A percentile compares a stretch with the other conserved stretches of the same genome.
Conservation (phyloP, 1,140 invertebrate genomes). For the Diuraphis noxia region DNA sequence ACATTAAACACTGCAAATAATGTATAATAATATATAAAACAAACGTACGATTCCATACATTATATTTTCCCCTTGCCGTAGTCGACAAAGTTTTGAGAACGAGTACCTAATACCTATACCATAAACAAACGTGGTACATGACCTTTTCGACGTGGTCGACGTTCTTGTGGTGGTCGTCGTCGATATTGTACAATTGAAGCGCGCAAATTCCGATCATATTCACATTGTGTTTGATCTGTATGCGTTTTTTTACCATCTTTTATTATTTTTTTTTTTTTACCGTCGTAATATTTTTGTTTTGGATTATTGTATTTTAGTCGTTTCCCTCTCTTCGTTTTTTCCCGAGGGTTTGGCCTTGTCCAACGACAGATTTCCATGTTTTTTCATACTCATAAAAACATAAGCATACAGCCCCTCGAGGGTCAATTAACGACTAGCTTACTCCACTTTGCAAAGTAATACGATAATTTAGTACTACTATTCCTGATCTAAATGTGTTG, state of each 20-base stretch:
- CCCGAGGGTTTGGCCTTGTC: slow-evolving; percentile 33
- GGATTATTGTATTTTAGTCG: not conserved
- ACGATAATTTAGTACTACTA: not conserved
- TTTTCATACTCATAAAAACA: not conserved
- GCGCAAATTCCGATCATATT: slow-evolving; percentile 11
- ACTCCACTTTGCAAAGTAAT: not conserved
- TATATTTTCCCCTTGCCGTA: not conserved
- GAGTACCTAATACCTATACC: not conserved
- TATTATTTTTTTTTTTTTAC: not conserved
- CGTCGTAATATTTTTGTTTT: not conserved
- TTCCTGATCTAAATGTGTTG: slow-evolving; percentile 9
- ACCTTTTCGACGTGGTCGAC: not conserved
- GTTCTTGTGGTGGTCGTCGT: not conserved
- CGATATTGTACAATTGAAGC: slow-evolving; percentile 14
- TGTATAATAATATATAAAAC: not conserved
- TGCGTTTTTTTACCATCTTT: not conserved
- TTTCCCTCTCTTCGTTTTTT: not conserved
- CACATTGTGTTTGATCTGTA: not conserved
- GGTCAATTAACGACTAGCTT: slow-evolving; percentile 20
- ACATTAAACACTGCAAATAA: not conserved
- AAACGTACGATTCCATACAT: not conserved
- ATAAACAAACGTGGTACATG: slow-evolving; percentile 13
- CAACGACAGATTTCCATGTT: slow-evolving; percentile 10
- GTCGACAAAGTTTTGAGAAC: slow-evolving; percentile 27
- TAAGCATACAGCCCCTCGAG: not conserved